Evolutionary conservation across 2,888 invertebrate genomes (phyloP), one percentile per base, ranked within the genome.

Genomic region (Anthrax anthrax): DNA sequence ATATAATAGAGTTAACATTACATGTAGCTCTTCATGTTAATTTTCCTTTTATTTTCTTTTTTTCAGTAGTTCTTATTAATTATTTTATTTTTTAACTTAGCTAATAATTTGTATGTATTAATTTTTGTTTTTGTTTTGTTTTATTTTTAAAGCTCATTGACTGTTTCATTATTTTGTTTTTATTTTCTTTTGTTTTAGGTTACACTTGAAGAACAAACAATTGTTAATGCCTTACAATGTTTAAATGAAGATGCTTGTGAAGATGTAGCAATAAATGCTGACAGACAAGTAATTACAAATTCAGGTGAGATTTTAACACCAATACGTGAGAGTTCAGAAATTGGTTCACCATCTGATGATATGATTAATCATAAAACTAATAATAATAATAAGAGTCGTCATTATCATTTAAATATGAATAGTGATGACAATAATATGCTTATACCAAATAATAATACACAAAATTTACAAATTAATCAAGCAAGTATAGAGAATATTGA

Each of bases 201-300:
- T 47, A 91, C 91, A 1, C 73, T 92, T 56, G 92, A 92, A 69
- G 91, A 92, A 64, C 90, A 91, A 70, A 89, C 90, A 88, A 91
- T 92, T 55, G 89, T 89, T 68, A 91, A 91, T 51, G 90, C 91
- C 3, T 71, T 92, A 49, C 90, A 91, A 70, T 89, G 90, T 0
- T 72, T 92, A 32, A 92, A 89, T 69, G 91, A 92, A 71, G 91
- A 91, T 70, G 91, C 91, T 9, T 80, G 85, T 65, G 91, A 92
- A 71, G 91, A 92, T 70, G 88, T 90, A 39, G 69, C 86, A 55
- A 85, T 86, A 62, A 85, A 75, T 59, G 77, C 77, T 62, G 70
- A 75, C 51, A 9, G 29, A 5, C 29, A 32, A 12, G 29, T 32
- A 9, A 12, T 32, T 9, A 67, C 73, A 47, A 70, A 72, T 58